phyloP scores from a whole-genome alignment of 2,888 invertebrate species.

The Seira musarum region DNA sequence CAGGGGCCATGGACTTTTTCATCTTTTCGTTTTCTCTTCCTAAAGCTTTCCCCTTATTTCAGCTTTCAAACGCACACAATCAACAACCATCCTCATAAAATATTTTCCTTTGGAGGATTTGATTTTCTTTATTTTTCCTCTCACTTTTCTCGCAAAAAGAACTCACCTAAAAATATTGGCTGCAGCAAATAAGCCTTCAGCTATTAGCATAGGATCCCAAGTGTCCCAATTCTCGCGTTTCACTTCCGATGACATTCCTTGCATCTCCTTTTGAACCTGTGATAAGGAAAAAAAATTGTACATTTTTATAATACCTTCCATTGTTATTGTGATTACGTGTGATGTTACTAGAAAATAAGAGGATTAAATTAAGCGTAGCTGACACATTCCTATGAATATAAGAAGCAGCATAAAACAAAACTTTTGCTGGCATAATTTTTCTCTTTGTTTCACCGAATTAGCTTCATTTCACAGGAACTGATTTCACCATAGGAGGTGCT shows the following conservation, averaged over 20 bases:
- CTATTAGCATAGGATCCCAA: constrained; percentile 98
- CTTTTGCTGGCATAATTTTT: too few relatives aligned
- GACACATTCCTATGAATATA: constrained; percentile 12
- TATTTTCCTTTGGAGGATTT: constrained; percentile 27
- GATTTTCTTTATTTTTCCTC: constrained; percentile 10
- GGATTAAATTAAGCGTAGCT: constrained; percentile 18
- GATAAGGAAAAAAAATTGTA: constrained; percentile 55
- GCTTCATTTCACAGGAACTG: too few relatives aligned
- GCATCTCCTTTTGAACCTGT: constrained; percentile 83
- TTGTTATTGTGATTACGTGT: background rate
- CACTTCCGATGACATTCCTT: constrained; percentile 66
- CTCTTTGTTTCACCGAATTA: too few relatives aligned
- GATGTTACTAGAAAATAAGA: background rate
- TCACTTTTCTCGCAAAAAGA: background rate
- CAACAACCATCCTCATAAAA: constrained; percentile 35
- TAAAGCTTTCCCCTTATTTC: background rate
- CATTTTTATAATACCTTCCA: background rate
- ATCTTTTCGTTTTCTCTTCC: constrained; percentile 18
- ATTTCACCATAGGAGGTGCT: too few relatives aligned
- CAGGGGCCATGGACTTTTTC: background rate
- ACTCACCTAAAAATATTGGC: constrained; percentile 92
- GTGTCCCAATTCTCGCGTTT: constrained; percentile 96
- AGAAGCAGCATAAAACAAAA: background rate
- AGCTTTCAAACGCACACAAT: constrained; percentile 24
- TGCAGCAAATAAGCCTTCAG: constrained; percentile 96